Evolutionary conservation across 2,797 vertebrate genomes (phyloP).

Genomic region (Falco columbarius): DNA sequence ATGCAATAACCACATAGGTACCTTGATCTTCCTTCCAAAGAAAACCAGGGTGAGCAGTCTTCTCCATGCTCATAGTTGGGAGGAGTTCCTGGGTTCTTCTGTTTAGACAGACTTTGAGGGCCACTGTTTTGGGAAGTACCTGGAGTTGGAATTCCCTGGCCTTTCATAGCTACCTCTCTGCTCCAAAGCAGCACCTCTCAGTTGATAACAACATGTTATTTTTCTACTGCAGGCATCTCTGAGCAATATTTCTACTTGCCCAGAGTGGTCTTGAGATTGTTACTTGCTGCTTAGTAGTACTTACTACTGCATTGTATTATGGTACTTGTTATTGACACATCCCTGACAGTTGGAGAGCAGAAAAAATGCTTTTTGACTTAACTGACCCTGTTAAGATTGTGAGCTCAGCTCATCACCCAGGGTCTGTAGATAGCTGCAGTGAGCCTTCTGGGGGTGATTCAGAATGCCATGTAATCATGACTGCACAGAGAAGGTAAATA

Average conservation of each 20-base stretch:
- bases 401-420: background rate
- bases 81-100: background rate
- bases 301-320: background rate
- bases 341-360: background rate
- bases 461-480: fast-evolving
- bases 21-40: background rate
- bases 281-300: background rate
- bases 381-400: background rate
- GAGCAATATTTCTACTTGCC: background rate
- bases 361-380: background rate
- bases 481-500: background rate
- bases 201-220: fast-evolving
- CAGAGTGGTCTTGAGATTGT: background rate
- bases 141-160: background rate
- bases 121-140: background rate
- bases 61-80: background rate
- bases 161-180: background rate
- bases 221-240: background rate
- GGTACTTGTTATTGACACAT: background rate
- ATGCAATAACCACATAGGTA: fast-evolving
- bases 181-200: background rate
- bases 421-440: background rate
- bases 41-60: background rate
- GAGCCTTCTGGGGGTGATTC: background rate
- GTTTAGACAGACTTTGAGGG: background rate